phyloP scores from a whole-genome alignment of 2,888 invertebrate genomes.

The Lottia gigantea region DNA sequence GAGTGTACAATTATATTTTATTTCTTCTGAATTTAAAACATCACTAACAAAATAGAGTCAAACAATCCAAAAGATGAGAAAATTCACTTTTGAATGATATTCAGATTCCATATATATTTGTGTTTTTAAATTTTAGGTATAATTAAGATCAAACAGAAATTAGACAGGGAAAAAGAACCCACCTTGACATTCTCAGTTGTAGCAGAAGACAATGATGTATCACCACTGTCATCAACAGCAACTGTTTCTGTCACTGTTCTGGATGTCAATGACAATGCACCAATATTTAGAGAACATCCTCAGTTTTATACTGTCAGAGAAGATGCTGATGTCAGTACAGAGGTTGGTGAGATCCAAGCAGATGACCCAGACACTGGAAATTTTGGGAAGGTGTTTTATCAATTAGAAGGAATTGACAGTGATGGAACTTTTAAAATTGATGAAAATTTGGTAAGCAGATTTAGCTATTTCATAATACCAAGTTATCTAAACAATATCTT shows the following conservation, averaged over 20 bases:
- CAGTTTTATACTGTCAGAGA: conserved; percentile 40
- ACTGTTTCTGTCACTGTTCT: conserved; percentile 78
- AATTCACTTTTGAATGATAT: too few relatives aligned
- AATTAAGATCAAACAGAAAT: conserved; percentile 70
- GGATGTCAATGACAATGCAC: conserved; percentile 84
- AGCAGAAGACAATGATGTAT: conserved; percentile 52
- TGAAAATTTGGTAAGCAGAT: conserved; percentile 43
- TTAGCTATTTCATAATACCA: too few relatives aligned
- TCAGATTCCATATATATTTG: too few relatives aligned
- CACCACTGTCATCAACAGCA: conserved; percentile 67
- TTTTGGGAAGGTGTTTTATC: conserved; percentile 78
- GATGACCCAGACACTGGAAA: conserved; percentile 74
- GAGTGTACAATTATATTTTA: too few relatives aligned
- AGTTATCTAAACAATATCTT: too few relatives aligned
- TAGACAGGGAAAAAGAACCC: conserved; percentile 70
- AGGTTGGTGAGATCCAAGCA: conserved; percentile 78
- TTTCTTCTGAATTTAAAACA: too few relatives aligned
- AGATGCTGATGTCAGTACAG: conserved; percentile 49
- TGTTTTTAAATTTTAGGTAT: conserved; percentile 36
- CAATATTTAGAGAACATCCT: conserved; percentile 72
- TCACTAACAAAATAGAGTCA: too few relatives aligned
- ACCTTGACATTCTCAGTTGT: conserved; percentile 46
- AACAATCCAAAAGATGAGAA: too few relatives aligned
- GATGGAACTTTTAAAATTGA: conserved; percentile 80
- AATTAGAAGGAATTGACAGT: conserved; percentile 78